Percentiles rank a stretch among this genome's conserved stretches.
Conservation (phyloP, 2,113 vertebrate genomes). For the Uropsilus gracilis region DNA sequence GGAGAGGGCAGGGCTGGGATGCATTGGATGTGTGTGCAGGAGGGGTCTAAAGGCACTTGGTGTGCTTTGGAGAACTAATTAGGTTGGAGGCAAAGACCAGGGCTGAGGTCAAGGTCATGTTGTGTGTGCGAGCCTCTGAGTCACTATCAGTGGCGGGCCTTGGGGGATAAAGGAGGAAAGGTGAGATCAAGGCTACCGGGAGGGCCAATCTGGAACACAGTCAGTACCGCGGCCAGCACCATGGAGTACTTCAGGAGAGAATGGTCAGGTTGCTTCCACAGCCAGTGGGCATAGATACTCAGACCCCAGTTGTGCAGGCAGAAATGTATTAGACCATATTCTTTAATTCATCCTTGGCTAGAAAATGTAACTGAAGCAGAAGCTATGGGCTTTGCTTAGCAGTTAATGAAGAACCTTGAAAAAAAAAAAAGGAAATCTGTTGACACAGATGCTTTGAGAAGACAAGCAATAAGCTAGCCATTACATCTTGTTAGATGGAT, state of each 20-base stretch:
- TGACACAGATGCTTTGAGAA: constrained; percentile 68
- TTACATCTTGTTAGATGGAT: constrained; percentile 62
- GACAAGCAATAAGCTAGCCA: constrained; percentile 62
- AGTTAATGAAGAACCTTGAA: constrained; percentile 61
- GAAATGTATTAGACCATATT: not conserved
- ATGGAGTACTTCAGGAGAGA: not conserved
- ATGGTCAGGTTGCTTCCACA: not conserved
- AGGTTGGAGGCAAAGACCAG: not conserved
- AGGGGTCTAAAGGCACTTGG: not conserved
- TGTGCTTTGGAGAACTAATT: not conserved
- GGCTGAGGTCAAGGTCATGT: not conserved
- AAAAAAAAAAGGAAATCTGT: constrained; percentile 38
- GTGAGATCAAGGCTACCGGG: not conserved
- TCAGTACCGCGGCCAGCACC: not conserved
- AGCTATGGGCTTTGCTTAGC: constrained; percentile 10
- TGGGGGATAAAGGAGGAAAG: not conserved
- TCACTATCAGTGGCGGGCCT: not conserved
- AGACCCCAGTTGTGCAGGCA: not conserved
- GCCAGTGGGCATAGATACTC: not conserved
- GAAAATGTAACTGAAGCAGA: constrained; percentile 27
- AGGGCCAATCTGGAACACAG: not conserved
- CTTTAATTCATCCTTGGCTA: not conserved
- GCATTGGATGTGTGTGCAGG: not conserved
- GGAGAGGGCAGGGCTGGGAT: not conserved
- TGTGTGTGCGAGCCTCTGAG: not conserved